Conservation (phyloP, 2,888 invertebrate species). For the Synergus laeviventris region DNA sequence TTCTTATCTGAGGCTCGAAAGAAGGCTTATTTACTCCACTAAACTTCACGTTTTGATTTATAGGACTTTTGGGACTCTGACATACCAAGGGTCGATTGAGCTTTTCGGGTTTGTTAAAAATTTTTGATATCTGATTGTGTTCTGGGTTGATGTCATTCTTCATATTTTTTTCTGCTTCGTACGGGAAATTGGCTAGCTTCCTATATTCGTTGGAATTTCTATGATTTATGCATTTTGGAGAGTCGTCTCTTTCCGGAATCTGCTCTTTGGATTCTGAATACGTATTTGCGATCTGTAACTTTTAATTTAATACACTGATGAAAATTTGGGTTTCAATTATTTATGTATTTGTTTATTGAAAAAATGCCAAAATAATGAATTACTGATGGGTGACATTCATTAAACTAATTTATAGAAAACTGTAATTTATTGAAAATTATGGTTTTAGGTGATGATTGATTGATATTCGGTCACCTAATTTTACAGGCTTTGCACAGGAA, state of each 20-base stretch:
- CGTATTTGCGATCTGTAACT: slow-evolving; percentile 45
- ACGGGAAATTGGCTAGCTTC: slow-evolving; percentile 28
- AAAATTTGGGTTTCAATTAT: neutral
- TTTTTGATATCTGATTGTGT: slow-evolving; percentile 5
- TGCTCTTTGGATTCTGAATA: slow-evolving; percentile 36
- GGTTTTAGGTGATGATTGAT: neutral
- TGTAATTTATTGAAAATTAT: neutral
- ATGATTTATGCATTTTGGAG: slow-evolving; percentile 41
- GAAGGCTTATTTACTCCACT: neutral
- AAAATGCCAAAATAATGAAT: too few relatives aligned
- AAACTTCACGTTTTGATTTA: neutral
- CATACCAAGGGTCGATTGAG: neutral
- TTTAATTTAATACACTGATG: neutral
- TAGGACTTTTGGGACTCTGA: neutral
- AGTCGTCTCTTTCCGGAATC: slow-evolving; percentile 44
- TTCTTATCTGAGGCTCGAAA: neutral
- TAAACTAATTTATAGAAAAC: neutral
- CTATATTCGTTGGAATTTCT: slow-evolving; percentile 36
- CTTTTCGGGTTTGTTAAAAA: neutral
- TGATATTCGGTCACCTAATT: neutral
- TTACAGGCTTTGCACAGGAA: neutral
- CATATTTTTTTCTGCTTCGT: neutral
- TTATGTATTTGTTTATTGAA: neutral
- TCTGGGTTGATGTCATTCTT: slow-evolving; percentile 28
- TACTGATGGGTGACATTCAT: neutral